Evolutionary conservation across 2,888 invertebrate genomes (phyloP), one percentile per base, ranked within the genome.

Genomic region (Eudasyphora cyanicolor): DNA sequence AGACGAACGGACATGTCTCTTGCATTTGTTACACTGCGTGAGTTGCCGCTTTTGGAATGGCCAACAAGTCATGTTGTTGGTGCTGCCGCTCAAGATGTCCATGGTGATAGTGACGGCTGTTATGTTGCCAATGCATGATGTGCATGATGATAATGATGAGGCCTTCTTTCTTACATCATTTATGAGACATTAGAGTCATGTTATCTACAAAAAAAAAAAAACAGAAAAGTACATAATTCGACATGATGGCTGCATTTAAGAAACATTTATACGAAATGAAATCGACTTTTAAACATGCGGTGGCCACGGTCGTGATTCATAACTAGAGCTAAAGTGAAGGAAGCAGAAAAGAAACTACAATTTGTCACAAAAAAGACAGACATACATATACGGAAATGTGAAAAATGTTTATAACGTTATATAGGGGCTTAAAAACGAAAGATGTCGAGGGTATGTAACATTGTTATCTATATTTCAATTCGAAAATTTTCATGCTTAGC

Each of bases 81-180:
- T 51, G 21, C 21, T 51, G n/a, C n/a, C n/a, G n/a, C n/a, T n/a
- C n/a, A n/a, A n/a, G 51, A 51, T 51, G 51, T 51, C 17, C 45
- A 70, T 14, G 49, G 12, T 32, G 49, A n/a, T 51, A 38, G 17
- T 29, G 70, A 12, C 4, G 62, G 21, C 54, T 24, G 42, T 64
- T 35, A 35, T 64, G 64, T 21, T 51, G 54, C 7, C 51, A 45
- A 35, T 35, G 35, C 8, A 35, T 35, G 12, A 51, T 54, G 21
- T 54, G 54, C 10, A 14, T 57, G 12, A 62, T 80, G 51, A 70
- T 38, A 17, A 10, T 49, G 71, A 29, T 51, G 27, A 77, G 17
- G 67, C 73, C 49, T 17, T 79, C 74, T 76, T n/a, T 70, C 62
- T 77, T 74, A 79, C 69, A 62, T 76, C 67, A 83, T 77, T 70